phyloP scores from a whole-genome alignment of 92 coral and sea anemone genomes.

The Pocillopora grandis region DNA sequence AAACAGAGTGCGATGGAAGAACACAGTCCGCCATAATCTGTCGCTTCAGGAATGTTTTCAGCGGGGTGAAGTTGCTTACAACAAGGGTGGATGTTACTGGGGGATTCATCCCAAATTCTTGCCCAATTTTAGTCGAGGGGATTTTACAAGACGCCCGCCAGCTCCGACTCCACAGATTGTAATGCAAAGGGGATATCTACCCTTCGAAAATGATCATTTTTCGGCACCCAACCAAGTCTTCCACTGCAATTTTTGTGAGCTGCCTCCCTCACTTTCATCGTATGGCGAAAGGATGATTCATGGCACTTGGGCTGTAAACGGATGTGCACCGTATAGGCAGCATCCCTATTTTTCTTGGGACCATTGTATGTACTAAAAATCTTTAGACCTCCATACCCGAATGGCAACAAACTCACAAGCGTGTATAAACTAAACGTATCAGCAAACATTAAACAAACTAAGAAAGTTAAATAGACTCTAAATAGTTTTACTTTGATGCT shows the following conservation, averaged over 20 bases:
- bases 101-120: slow-evolving; percentile 37
- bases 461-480: too few species aligned
- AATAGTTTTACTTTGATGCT: too few species aligned
- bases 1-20: slow-evolving; percentile 48
- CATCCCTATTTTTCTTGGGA: slow-evolving; percentile 24
- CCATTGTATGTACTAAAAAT: slow-evolving; percentile 9
- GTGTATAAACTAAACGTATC: too few species aligned
- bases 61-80: slow-evolving; percentile 25
- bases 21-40: slow-evolving; percentile 51
- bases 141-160: slow-evolving; percentile 36
- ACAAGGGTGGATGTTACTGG: slow-evolving; percentile 39
- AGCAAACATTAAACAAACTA: too few species aligned
- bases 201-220: neutral
- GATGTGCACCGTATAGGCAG: slow-evolving; percentile 4
- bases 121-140: slow-evolving; percentile 31
- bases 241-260: slow-evolving; percentile 6
- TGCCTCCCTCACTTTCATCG: neutral
- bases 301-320: neutral
- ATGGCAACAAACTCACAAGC: too few species aligned
- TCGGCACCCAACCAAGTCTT: neutral
- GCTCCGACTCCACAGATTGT: neutral
- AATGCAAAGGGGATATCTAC: neutral
- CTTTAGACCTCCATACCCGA: neutral
- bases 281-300: neutral
- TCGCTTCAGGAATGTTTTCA: slow-evolving; percentile 46